These are phyloP conservation scores for Candoia aspera DNA, from an alignment of 2,113 vertebrate genomes.

Conservation along the genomic window DNA sequence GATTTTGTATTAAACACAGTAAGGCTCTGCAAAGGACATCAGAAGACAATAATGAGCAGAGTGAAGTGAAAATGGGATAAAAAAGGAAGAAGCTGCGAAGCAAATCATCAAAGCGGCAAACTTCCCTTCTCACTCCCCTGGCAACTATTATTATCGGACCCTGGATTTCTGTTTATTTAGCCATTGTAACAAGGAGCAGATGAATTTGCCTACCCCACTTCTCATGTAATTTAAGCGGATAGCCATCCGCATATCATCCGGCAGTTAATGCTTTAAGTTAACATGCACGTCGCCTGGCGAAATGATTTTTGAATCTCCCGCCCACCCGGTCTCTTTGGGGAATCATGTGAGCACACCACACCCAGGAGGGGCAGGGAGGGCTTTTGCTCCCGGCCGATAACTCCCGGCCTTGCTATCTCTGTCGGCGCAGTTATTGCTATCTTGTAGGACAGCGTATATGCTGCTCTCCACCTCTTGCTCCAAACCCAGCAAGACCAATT, in stretches of 20 bases:
- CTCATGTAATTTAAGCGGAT: not conserved
- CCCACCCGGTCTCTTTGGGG: not conserved
- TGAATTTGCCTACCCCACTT: not conserved
- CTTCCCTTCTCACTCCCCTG: not conserved
- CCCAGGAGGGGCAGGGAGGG: not conserved
- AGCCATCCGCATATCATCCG: not conserved
- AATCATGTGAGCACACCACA: not conserved
- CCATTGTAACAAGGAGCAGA: not conserved
- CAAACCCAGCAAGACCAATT: not conserved
- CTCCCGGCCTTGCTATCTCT: not conserved
- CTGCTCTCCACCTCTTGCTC: not conserved
- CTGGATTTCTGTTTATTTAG: not conserved
- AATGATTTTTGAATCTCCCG: not conserved
- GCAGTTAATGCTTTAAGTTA: not conserved
- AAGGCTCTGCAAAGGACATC: not conserved
- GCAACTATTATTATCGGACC: not conserved
- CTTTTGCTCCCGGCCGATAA: not conserved
- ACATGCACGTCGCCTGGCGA: not conserved
- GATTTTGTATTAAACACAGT: not conserved
- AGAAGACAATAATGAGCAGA: not conserved
- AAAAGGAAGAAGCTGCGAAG: not conserved
- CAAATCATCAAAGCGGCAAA: not conserved
- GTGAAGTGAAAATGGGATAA: not conserved
- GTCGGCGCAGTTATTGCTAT: too few species aligned
- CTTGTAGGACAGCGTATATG: not conserved